A percentile compares a stretch with the other conserved stretches of the same genome.
These are phyloP conservation scores for Eucera pruinosa DNA, from an alignment of 2,888 invertebrate species.

Conservation along the genomic window DNA sequence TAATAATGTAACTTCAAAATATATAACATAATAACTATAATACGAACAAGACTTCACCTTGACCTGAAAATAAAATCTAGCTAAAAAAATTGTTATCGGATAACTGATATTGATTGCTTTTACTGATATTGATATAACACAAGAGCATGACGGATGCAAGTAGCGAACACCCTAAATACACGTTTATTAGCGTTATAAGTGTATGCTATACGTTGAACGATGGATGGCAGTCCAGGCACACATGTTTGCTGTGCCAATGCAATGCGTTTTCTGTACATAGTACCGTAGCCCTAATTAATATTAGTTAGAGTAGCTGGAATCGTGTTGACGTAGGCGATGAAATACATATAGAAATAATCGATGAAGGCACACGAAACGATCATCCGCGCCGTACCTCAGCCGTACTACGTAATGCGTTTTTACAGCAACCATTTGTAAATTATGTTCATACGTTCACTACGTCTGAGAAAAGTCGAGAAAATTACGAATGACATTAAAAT, in stretches of 20 bases:
- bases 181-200: conserved; percentile 12
- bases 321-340: conserved; percentile 49
- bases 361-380: conserved; percentile 53
- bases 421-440: conserved; percentile 9
- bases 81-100: too few relatives aligned
- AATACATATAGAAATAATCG: conserved; percentile 57
- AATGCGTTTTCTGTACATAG: conserved; percentile 80
- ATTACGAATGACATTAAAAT: background rate
- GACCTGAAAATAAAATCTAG: too few relatives aligned
- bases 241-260: conserved; percentile 80
- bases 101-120: too few relatives aligned
- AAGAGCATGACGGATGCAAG: conserved; percentile 33
- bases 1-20: too few relatives aligned
- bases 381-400: conserved; percentile 37
- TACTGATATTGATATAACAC: background rate
- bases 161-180: conserved; percentile 17
- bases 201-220: conserved; percentile 27
- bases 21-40: too few relatives aligned
- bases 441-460: conserved; percentile 20
- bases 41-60: too few relatives aligned
- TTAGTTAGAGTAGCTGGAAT: conserved; percentile 63
- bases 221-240: conserved; percentile 76
- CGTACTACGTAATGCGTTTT: conserved; percentile 5
- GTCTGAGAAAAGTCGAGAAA: background rate
- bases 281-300: conserved; percentile 68